Evolutionary conservation across 1,140 invertebrate species (phyloP), one percentile per base, ranked within the genome.

Genomic region (Saccostrea echinata): DNA sequence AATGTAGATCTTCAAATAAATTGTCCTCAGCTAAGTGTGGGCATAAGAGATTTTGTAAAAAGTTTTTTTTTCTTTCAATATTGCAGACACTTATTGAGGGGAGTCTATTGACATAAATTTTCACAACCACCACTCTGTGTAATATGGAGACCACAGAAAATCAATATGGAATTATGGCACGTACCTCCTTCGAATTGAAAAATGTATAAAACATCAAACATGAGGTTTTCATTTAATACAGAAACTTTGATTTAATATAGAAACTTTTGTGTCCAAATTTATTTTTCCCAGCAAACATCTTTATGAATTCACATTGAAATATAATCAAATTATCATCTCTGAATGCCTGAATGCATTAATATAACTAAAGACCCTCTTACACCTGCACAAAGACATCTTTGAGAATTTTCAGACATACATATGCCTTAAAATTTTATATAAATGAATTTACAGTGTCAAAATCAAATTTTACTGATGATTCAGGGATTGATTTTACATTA

Each of bases 301-400:
- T 18, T 76, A 27, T 76, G 68, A 16, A 27, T 76, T 33, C 27
- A 27, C 27, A 33, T 12, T 27, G 27, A 76, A 76, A 30, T 76
- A 76, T 76, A 76, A 76, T 76, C 27, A 33, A 76, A 76, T 76
- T 33, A 76, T 11, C 16, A 11, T 9, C 27, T 30, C 9, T 76
- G 27, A 76, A 71, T 71, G 64, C 64, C n/a, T 71, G 64, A 71
- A 76, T 76, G 27, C 68, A 76, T 76, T 16, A 16, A 76, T 76
- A 30, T 33, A 16, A 33, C 33, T 68, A 68, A 68, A 76, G 24
- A 33, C 68, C 13, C 68, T 27, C 2, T 76, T 33, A 30, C 13
- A 33, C 30, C 24, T 76, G 6, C 21, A 18, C 55, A 76, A 76
- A 76, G 68, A 30, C 68, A 30, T 33, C 12, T 30, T 30, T 76